Evolutionary conservation across 2,888 invertebrate species (phyloP), one percentile per base, ranked within the genome.

Genomic region (Hyposoter dolosus): DNA sequence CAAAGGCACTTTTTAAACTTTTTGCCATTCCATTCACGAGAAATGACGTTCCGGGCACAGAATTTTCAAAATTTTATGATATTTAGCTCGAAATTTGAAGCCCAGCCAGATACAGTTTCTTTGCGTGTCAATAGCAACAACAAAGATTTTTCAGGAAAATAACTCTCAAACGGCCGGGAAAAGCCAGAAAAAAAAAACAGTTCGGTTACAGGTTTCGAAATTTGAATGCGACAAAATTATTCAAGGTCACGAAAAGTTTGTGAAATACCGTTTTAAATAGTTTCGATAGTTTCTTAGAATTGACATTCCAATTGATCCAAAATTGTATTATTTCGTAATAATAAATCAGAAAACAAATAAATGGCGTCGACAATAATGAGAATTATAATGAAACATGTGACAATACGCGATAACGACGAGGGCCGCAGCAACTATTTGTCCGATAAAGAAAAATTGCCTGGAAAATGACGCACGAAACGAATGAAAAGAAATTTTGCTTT

Each of bases 401-500:
- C 4, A 45, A 68, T 45, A 12, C n/a, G 50, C 15, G 28, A 50
- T 23, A 47, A 45, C 17, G 15, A 45, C 47, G 35, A 32, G 7
- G 1, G 32, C 17, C 53, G 43, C 10, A 43, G 17, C 35, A 53
- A 72, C 40, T 19, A 40, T 5, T 56, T 32, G 40, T 40, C 6
- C n/a, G 35, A 50, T 28, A 71, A 71, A 32, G 32, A 32, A 71
- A 71, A n/a, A 50, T 50, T 3, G 50, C 17, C 28, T 4, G 47
- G n/a, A 50, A 60, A 60, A 10, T 71, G 71, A 71, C 71, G 71
- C 71, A 50, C 28, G 50, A 43, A 35, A 35, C 1, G 5, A 32
- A n/a, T n/a, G 17, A 12, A 2, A 17, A 28, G 45, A 75, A 17
- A n/a, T 60, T 28, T 60, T 19, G 28, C n/a, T 74, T 74, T 60